A percentile compares a stretch with the other conserved stretches of the same genome.
Conservation (phyloP, 2,888 invertebrate species). For the Andrena trimmerana region DNA sequence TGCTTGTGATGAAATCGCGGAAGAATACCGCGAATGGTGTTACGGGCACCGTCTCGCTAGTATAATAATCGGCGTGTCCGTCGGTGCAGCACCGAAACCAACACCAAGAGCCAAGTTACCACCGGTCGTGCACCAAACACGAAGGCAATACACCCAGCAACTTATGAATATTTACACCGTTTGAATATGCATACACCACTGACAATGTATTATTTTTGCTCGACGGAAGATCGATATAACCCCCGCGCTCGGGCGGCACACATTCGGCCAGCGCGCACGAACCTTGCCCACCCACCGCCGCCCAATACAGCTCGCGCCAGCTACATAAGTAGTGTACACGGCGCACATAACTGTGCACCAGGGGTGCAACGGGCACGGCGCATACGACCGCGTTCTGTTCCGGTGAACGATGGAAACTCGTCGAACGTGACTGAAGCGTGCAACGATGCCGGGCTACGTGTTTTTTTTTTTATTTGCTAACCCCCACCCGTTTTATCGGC, state of each 20-base stretch:
- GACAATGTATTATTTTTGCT: constrained; percentile 83
- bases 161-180: constrained; percentile 84
- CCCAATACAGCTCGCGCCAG: neutral
- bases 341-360: constrained; percentile 12
- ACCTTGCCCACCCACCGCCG: neutral
- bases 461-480: constrained; percentile 56
- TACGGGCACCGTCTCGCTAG: neutral
- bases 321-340: constrained; percentile 14
- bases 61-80: constrained; percentile 25
- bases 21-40: neutral
- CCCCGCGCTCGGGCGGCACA: constrained; percentile 43
- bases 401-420: constrained; percentile 71
- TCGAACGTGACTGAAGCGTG: constrained; percentile 73
- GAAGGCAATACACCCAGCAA: constrained; percentile 74
- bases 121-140: constrained; percentile 68
- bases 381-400: constrained; percentile 55
- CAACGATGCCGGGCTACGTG: constrained; percentile 58
- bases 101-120: constrained; percentile 45
- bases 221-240: constrained; percentile 80
- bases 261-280: constrained; percentile 22
- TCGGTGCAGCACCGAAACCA: constrained; percentile 24
- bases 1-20: neutral
- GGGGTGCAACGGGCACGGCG: constrained; percentile 4
- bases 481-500: constrained; percentile 66
- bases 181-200: constrained; percentile 81